Evolutionary conservation across 2,113 vertebrate genomes (phyloP).

Genomic region (Poeciliopsis occidentalis): DNA sequence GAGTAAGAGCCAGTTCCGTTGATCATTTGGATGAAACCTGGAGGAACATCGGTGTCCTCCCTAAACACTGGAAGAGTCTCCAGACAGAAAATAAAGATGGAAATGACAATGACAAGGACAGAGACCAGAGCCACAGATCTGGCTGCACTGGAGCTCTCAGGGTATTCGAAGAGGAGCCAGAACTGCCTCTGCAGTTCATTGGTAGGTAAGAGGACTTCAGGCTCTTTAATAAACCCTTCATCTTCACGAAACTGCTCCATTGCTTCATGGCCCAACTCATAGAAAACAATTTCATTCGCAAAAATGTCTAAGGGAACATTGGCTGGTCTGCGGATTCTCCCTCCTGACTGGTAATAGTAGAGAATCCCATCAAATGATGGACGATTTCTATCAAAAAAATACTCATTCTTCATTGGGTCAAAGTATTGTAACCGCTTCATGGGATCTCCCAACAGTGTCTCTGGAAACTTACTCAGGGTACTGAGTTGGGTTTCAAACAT

Average conservation of each 20-base stretch:
- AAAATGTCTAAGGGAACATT: conserved; percentile 95
- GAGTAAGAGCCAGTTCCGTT: conserved; percentile 68
- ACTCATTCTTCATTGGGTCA: conserved; percentile 95
- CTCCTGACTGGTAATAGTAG: conserved; percentile 95
- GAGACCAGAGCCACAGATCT: conserved; percentile 91
- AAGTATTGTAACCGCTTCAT: conserved; percentile 92
- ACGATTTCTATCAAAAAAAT: conserved; percentile 96
- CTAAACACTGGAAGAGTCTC: conserved; percentile 96
- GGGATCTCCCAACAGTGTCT: conserved; percentile 90
- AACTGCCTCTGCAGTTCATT: conserved; percentile 92
- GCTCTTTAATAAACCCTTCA: conserved; percentile 94
- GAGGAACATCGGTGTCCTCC: conserved; percentile 78
- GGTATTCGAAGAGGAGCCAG: conserved; percentile 97
- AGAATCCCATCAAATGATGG: conserved; percentile 98
- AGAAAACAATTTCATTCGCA: conserved; percentile 95
- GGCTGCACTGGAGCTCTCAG: conserved; percentile 93
- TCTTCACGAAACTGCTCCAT: conserved; percentile 96
- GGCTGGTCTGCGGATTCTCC: conserved; percentile 91
- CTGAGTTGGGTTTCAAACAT: conserved; percentile 93
- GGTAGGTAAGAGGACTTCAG: conserved; percentile 87
- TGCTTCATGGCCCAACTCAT: conserved; percentile 91
- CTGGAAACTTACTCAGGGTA: conserved; percentile 91
- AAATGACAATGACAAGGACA: conserved; percentile 93
- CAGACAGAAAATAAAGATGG: conserved; percentile 96
- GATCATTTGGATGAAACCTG: conserved; percentile 34